Evolutionary conservation across 2,113 vertebrate species (phyloP).

Genomic region (Saimiri boliviensis): DNA sequence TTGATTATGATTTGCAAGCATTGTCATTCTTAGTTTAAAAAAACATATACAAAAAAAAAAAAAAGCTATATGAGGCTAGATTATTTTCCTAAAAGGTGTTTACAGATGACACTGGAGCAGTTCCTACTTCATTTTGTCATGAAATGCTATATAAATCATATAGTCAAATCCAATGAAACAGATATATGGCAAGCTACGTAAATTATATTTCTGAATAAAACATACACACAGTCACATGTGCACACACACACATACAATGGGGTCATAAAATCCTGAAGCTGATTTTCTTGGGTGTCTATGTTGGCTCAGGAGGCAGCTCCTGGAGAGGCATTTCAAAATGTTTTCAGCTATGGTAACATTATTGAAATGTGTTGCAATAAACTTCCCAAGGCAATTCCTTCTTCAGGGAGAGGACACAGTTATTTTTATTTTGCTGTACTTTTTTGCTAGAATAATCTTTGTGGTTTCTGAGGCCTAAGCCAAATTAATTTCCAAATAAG

Average conservation of each 20-base stretch:
- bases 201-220: not conserved
- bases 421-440: not conserved
- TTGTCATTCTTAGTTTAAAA: not conserved
- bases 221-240: not conserved
- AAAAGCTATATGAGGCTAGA: not conserved
- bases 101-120: not conserved
- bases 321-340: not conserved
- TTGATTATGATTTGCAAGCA: not conserved
- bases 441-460: conserved; percentile 18
- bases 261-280: not conserved
- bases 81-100: not conserved
- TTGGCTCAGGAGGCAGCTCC: not conserved
- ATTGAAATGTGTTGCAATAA: not conserved
- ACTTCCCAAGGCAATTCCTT: not conserved
- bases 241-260: not conserved
- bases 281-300: not conserved
- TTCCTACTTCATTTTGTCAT: not conserved
- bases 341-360: not conserved
- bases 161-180: not conserved
- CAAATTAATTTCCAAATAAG: conserved; percentile 40
- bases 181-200: not conserved
- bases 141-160: not conserved
- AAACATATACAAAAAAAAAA: not conserved
- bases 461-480: not conserved
- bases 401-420: not conserved